Base-by-base conservation (phyloP, 1,140 invertebrate species). In the Agrypnia vestita region DNA sequence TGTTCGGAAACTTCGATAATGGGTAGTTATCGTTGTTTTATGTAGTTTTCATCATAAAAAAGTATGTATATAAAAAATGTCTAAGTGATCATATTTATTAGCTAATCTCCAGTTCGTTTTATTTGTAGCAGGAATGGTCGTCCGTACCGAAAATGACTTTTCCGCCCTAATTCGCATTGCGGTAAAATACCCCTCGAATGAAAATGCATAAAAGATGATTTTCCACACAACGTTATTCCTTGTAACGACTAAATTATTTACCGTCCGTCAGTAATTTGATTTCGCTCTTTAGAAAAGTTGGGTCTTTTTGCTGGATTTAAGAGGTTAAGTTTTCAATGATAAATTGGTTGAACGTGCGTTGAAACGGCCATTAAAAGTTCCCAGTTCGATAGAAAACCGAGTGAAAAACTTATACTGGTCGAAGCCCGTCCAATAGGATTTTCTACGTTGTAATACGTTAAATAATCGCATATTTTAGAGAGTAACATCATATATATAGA, bases 321-420 rank as follows among this genome's bases (percentile, higher is more conserved):
- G 61, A 21, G 51, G 49, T 73, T 56, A 73, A 79, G 21, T 79
- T 79, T 73, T 72, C 59, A 43, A 80, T 80, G 61, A 76, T 71
- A 76, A 71, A 73, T 76, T 67, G 35, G 71, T 17, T 19, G 64
- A 69, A 69, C 64, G 64, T 25, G 73, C 73, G 43, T 73, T 81
- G 74, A 78, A 81, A 78, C 78, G 75, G 76, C 46, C 76, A 78
- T 81, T 81, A 81, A 81, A 81, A 81, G 46, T 77, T 81, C 43
- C 3, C 25, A 35, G 21, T 43, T 46, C 35, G 71, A n/a, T 56
- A 49, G 64, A 46, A 17, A 46, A 44, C 44, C 4, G 44, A 69
- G 64, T 64, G 61, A 64, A 64, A 62, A 64, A 64, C 35, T 64
- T 64, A 13, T 35, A 35, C 25, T 15, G n/a, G 49, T 51, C 11